Percentiles rank a stretch among this genome's conserved stretches.
phyloP scores from a whole-genome alignment of 2,888 invertebrate species.

The Ophioninae sp. region DNA sequence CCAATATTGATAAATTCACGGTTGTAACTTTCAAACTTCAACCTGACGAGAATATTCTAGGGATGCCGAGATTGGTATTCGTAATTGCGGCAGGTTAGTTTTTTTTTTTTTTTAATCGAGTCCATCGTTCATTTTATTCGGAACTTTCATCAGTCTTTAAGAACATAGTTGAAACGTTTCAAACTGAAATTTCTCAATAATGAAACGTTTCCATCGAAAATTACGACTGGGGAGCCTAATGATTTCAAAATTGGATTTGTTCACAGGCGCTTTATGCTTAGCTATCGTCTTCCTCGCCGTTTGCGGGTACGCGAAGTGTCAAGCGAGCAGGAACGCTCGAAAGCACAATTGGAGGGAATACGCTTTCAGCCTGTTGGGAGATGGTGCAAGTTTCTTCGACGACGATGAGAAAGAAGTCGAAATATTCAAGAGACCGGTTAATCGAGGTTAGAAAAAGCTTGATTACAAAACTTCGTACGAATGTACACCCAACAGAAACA shows the following conservation, averaged over 20 bases:
- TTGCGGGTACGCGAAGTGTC: constrained; percentile 84
- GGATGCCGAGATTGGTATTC: constrained; percentile 89
- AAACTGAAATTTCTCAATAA: too few species aligned
- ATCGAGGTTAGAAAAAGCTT: constrained; percentile 24
- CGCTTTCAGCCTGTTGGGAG: constrained; percentile 84
- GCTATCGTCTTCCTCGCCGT: constrained; percentile 82
- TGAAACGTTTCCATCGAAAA: too few species aligned
- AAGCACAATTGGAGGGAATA: constrained; percentile 81
- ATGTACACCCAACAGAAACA: not conserved
- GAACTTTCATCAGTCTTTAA: too few species aligned
- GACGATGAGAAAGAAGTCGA: constrained; percentile 82
- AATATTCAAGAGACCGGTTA: constrained; percentile 81
- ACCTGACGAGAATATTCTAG: constrained; percentile 86
- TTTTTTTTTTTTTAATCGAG: constrained; percentile 63
- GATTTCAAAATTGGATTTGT: too few species aligned
- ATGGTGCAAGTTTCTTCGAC: constrained; percentile 82
- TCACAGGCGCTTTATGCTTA: constrained; percentile 83
- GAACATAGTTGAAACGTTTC: too few species aligned
- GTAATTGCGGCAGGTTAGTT: constrained; percentile 87
- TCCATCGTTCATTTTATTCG: too few species aligned
- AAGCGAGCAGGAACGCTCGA: constrained; percentile 75
- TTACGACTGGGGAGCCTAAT: too few species aligned
- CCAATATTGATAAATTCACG: constrained; percentile 70
- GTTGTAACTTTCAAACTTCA: constrained; percentile 86
- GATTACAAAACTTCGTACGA: not conserved